phyloP scores from a whole-genome alignment of 2,797 vertebrate genomes.

The Spondyliosoma cantharus region DNA sequence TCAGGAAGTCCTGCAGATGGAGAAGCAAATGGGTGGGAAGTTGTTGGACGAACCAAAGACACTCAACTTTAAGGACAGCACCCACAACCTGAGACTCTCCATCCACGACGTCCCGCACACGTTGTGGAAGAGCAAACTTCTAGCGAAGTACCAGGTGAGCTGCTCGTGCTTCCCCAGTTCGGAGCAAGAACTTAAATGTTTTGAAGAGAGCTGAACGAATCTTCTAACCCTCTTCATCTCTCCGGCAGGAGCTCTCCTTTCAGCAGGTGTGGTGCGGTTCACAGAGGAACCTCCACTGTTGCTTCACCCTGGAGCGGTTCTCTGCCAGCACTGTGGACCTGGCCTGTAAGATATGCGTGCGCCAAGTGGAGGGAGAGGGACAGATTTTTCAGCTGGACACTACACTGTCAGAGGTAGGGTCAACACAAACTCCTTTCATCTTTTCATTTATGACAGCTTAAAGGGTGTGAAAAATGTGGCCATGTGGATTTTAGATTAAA shows the following conservation, averaged over 20 bases:
- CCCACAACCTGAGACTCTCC: conserved; percentile 97
- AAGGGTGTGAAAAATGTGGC: neutral
- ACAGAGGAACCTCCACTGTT: conserved; percentile 95
- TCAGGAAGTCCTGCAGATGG: conserved; percentile 96
- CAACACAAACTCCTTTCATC: too few relatives aligned
- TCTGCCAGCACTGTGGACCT: conserved; percentile 89
- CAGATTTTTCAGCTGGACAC: conserved; percentile 98
- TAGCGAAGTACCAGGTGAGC: conserved; percentile 91
- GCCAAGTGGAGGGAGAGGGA: conserved; percentile 97
- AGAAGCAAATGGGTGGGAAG: conserved; percentile 97
- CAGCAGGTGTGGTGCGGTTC: conserved; percentile 96
- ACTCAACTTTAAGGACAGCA: conserved; percentile 97
- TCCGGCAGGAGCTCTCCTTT: conserved; percentile 92
- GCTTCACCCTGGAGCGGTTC: conserved; percentile 95
- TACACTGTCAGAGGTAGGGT: conserved; percentile 90
- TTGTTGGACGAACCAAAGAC: conserved; percentile 97
- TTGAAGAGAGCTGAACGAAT: neutral
- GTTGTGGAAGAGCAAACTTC: conserved; percentile 96
- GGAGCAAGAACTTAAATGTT: neutral
- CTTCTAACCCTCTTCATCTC: neutral
- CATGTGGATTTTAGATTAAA: too few relatives aligned
- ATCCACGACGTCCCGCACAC: conserved; percentile 94
- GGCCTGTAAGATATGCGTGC: conserved; percentile 95
- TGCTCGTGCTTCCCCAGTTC: neutral
- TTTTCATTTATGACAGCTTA: neutral